Percentiles rank a stretch among this genome's conserved stretches.
Evolutionary conservation across 2,797 vertebrate genomes (phyloP).

Genomic region (Myotis daubentonii): DNA sequence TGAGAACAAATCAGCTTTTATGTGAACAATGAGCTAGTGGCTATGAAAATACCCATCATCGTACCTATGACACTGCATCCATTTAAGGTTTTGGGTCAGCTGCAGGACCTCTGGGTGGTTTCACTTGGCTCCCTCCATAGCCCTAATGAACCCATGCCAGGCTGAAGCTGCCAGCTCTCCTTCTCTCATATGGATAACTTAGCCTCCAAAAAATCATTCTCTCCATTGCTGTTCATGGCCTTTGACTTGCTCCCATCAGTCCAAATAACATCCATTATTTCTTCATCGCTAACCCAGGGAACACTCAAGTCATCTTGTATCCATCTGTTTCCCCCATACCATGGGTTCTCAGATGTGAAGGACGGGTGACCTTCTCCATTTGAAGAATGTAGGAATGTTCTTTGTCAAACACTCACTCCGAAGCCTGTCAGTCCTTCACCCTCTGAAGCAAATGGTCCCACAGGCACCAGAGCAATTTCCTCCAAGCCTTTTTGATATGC

Average conservation of each 20-base stretch:
- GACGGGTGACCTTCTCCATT: background rate
- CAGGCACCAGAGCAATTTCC: background rate
- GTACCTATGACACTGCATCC: background rate
- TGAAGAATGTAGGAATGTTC: background rate
- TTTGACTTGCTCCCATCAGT: slow-evolving; percentile 32
- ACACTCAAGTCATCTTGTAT: background rate
- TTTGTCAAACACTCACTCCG: background rate
- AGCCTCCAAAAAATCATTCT: background rate
- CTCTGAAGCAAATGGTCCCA: background rate
- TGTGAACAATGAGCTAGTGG: background rate
- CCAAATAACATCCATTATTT: slow-evolving; percentile 25
- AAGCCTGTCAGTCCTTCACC: background rate
- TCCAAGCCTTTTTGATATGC: background rate
- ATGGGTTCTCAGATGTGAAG: background rate
- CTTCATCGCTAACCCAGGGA: background rate
- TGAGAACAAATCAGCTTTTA: background rate
- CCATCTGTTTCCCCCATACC: background rate
- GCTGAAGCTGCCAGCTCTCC: background rate
- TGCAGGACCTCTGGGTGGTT: background rate
- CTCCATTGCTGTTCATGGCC: background rate
- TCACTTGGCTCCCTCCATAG: background rate
- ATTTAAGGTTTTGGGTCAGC: background rate
- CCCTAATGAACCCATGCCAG: background rate
- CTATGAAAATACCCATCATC: background rate
- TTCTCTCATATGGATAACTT: background rate